Conservation (phyloP, 2,797 vertebrate species). For the Anomalospiza imberbis region DNA sequence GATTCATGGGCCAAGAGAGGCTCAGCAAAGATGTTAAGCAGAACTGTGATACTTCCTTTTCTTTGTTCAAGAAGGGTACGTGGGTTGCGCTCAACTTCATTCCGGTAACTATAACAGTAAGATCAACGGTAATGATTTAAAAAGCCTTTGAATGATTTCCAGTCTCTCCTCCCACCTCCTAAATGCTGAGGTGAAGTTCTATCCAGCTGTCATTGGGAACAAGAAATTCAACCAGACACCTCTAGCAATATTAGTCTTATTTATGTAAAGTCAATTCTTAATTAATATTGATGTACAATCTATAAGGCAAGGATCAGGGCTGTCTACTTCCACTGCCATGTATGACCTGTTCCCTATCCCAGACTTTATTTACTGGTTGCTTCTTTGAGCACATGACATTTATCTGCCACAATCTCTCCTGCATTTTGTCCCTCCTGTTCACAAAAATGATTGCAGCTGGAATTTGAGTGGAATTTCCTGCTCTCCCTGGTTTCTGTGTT, state of each 20-base stretch:
- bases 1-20: background rate
- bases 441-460: conserved; percentile 36
- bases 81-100: conserved; percentile 11
- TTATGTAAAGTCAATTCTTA: background rate
- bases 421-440: conserved; percentile 11
- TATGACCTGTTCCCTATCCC: background rate
- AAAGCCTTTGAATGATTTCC: conserved; percentile 40
- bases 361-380: background rate
- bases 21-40: background rate
- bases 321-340: background rate
- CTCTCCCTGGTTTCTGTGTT: conserved; percentile 29
- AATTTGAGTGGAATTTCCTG: conserved; percentile 61
- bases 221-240: conserved; percentile 10
- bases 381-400: background rate
- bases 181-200: background rate
- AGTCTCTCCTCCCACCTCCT: conserved; percentile 21
- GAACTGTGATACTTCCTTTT: conserved; percentile 13
- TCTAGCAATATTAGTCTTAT: background rate
- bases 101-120: background rate
- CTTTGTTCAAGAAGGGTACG: background rate
- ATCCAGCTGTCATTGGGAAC: background rate
- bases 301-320: background rate
- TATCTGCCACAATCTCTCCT: background rate
- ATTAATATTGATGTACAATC: background rate
- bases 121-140: conserved; percentile 19